Percentiles rank a stretch among this genome's conserved stretches.
phyloP scores from a whole-genome alignment of 1,140 invertebrate genomes.

The Tetramorium simillimum region DNA sequence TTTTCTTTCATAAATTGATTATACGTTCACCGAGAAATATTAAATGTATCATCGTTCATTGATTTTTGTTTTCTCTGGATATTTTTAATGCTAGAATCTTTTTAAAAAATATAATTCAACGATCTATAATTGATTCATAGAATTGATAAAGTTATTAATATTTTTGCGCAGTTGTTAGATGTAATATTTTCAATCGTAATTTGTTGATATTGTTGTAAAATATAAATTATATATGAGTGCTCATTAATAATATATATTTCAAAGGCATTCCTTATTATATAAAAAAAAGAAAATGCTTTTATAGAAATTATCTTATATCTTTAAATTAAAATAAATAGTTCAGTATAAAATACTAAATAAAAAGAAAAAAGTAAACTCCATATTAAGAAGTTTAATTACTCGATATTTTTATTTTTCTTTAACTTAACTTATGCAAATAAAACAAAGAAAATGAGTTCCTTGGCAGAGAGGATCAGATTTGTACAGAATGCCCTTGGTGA shows the following conservation, averaged over 20 bases:
- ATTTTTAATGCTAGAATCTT: background rate
- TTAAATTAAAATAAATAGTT: background rate
- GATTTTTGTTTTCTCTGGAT: background rate
- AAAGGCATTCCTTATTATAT: background rate
- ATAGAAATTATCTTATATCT: background rate
- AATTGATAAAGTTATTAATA: background rate
- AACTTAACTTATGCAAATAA: background rate
- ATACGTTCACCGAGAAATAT: background rate
- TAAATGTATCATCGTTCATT: background rate
- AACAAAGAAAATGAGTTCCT: conserved; percentile 6
- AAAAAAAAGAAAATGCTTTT: background rate
- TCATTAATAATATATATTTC: conserved; percentile 4
- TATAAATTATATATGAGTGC: background rate
- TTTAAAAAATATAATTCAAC: background rate
- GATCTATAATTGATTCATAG: conserved; percentile 11
- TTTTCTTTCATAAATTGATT: conserved; percentile 6
- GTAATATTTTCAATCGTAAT: background rate
- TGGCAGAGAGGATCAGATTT: conserved; percentile 18
- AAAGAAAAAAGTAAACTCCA: background rate
- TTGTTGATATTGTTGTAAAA: background rate
- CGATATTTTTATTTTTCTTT: background rate
- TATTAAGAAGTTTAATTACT: background rate
- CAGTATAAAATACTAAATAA: background rate
- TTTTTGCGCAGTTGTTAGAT: background rate
- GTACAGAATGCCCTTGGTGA: conserved; percentile 18